A percentile compares a stretch with the other conserved stretches of the same genome.
phyloP scores from a whole-genome alignment of 2,888 invertebrate species.

The Apodemia zela region DNA sequence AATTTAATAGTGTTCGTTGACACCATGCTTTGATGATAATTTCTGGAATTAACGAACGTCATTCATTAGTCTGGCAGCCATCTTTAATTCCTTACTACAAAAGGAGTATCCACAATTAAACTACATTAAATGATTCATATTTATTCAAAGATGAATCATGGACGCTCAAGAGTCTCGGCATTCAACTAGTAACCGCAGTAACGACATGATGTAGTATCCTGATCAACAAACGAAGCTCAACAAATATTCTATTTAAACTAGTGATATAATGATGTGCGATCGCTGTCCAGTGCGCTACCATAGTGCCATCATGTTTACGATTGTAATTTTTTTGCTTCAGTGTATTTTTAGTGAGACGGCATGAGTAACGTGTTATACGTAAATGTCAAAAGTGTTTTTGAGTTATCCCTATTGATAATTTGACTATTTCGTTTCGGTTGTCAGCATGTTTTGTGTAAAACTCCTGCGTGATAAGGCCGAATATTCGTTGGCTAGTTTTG shows the following conservation, averaged over 20 bases:
- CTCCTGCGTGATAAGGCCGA: slow-evolving; percentile 65
- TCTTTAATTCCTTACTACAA: slow-evolving; percentile 34
- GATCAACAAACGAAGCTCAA: slow-evolving; percentile 51
- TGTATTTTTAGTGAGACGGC: slow-evolving; percentile 69
- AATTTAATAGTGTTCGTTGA: slow-evolving; percentile 45
- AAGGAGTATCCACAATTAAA: slow-evolving; percentile 37
- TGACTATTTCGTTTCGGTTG: slow-evolving; percentile 31
- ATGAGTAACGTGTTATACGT: slow-evolving; percentile 72
- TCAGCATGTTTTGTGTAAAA: slow-evolving; percentile 63
- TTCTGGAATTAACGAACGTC: slow-evolving; percentile 54
- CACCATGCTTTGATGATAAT: slow-evolving; percentile 39
- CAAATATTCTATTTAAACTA: slow-evolving; percentile 73
- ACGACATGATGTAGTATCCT: slow-evolving; percentile 53
- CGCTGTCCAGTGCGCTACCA: slow-evolving; percentile 65
- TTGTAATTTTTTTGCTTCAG: slow-evolving; percentile 73
- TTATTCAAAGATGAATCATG: slow-evolving; percentile 69
- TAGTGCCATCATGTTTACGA: slow-evolving; percentile 71
- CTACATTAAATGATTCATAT: slow-evolving; percentile 62
- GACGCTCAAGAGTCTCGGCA: slow-evolving; percentile 61
- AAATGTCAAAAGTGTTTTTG: slow-evolving; percentile 71
- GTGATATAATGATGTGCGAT: slow-evolving; percentile 76
- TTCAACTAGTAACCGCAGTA: slow-evolving; percentile 63
- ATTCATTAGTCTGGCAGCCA: slow-evolving; percentile 41
- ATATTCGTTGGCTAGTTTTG: slow-evolving; percentile 61
- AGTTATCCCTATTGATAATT: slow-evolving; percentile 40